Percentiles rank a stretch among this genome's conserved stretches.
Conservation (phyloP, 1,140 invertebrate genomes). For the Hydropsyche tenuis region DNA sequence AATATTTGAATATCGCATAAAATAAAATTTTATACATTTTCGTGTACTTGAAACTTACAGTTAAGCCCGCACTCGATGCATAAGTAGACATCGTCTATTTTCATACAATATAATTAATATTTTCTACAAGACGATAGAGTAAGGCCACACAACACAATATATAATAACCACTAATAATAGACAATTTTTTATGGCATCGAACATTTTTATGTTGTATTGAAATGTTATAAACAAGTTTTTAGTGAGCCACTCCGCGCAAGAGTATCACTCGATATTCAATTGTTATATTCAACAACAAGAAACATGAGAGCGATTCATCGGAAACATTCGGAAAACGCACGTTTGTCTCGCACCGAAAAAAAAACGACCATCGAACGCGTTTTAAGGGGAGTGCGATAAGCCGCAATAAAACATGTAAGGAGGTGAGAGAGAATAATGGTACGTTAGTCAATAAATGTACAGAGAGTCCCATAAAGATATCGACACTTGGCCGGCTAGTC, state of each 20-base stretch:
- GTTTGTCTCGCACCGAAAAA: no score
- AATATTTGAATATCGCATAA: no score
- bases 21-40: no score
- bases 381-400: neutral
- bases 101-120: neutral
- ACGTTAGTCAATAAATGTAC: slow-evolving; percentile 34
- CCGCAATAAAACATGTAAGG: slow-evolving; percentile 30
- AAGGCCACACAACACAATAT: slow-evolving; percentile 28
- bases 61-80: no score
- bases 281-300: slow-evolving; percentile 31
- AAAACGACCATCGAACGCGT: neutral
- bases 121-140: slow-evolving; percentile 24
- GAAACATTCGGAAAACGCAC: no score
- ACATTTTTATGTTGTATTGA: slow-evolving; percentile 40
- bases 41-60: no score
- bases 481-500: slow-evolving; percentile 36
- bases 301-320: no score
- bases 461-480: slow-evolving; percentile 39
- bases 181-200: slow-evolving; percentile 9
- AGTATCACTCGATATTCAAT: slow-evolving; percentile 42
- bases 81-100: no score
- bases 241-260: slow-evolving; percentile 28
- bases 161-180: slow-evolving; percentile 30
- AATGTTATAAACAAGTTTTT: slow-evolving; percentile 41
- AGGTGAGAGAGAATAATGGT: slow-evolving; percentile 37